Base-by-base conservation (phyloP, 2,888 invertebrate genomes). In the Scaptomyza tumidula region DNA sequence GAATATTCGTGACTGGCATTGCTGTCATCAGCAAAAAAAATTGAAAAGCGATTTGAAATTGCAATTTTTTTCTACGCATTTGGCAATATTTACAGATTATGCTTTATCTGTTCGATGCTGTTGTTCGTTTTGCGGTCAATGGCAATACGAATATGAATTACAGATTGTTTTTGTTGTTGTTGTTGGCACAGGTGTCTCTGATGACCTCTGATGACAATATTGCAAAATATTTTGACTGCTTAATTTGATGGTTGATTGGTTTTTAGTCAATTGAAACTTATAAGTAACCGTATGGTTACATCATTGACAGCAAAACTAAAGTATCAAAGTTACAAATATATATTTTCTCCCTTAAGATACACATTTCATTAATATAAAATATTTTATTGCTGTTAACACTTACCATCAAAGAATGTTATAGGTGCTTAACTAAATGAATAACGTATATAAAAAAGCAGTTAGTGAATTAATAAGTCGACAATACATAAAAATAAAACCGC, bases 1-100 rank as follows among this genome's bases (percentile, higher is more conserved):
- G 35, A 52, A 66, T 55, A 49, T 58, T 46, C 45, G 44, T 72
- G 45, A 37, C 39, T 46, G 48, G 14, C 33, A 31, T n/a, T 39
- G 24, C 63, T 80, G 74, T 74, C 78, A 80, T 58, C 81, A 45
- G 57, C 78, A 70, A 45, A 70, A 45, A 70, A 74, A 74, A 81
- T 75, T 67, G 78, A 65, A 81, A 80, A 67, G 59, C 62, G 57
- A 78, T 71, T 81, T 57, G 81, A 50, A 78, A 71, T 67, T 74
- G 70, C 59, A 53, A 39, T 59, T 73, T 80, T 44, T 44, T 53
- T 29, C 35, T 53, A 53, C 55, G 57, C 59, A 70, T 52, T 63
- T 57, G 9, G 19, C 49, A 67, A 67, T 67, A 62, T 75, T 64
- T 67, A 41, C 60, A 58, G 64, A 78, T 74, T 53, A 63, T 60